phyloP scores from a whole-genome alignment of 2,797 vertebrate species.

The Craterocephalus amniculus region DNA sequence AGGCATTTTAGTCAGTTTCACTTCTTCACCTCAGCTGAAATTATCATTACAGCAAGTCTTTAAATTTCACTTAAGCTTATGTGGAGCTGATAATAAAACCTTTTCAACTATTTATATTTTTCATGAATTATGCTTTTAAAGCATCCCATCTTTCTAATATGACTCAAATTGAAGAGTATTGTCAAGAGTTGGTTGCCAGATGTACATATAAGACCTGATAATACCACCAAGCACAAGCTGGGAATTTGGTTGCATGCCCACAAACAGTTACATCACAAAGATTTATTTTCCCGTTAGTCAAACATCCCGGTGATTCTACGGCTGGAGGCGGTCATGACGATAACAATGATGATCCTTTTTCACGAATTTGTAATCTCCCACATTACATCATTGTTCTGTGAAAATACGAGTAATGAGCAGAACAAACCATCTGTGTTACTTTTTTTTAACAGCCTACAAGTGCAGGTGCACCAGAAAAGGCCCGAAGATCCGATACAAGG shows the following conservation, averaged over 20 bases:
- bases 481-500: constrained; percentile 97
- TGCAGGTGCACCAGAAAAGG: constrained; percentile 98
- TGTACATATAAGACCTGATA: neutral
- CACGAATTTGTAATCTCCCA: neutral
- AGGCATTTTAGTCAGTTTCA: neutral
- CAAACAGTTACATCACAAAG: constrained; percentile 2
- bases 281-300: constrained; percentile 9
- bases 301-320: neutral
- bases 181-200: constrained; percentile 2
- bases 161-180: neutral
- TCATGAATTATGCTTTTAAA: neutral
- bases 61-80: neutral
- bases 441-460: constrained; percentile 88
- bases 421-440: neutral
- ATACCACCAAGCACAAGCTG: constrained; percentile 15
- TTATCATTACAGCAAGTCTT: neutral
- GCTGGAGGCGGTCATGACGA: constrained; percentile 13
- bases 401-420: neutral
- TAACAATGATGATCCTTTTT: neutral
- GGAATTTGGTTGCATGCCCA: constrained; percentile 6
- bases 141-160: neutral
- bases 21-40: neutral
- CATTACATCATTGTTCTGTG: neutral
- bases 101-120: neutral
- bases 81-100: neutral